A percentile compares a stretch with the other conserved stretches of the same genome.
Evolutionary conservation across 2,888 invertebrate species (phyloP).

Genomic region (Torymus auratus): DNA sequence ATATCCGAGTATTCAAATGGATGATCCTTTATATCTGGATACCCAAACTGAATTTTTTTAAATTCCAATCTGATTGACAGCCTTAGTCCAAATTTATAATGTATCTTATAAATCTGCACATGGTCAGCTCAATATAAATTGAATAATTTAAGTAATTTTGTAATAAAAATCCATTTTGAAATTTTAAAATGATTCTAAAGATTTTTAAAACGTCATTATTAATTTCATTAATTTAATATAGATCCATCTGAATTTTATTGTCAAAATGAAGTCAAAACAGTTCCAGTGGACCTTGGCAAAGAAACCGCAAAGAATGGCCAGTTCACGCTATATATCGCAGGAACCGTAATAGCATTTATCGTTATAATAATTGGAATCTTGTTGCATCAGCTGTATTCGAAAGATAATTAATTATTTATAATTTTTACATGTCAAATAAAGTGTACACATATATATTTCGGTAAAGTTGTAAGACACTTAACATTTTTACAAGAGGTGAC

Average conservation of each 20-base stretch:
- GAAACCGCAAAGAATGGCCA: slow-evolving; percentile 80
- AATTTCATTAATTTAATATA: slow-evolving; percentile 56
- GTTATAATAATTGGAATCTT: slow-evolving; percentile 82
- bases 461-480: slow-evolving; percentile 58
- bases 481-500: slow-evolving; percentile 45
- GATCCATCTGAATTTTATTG: slow-evolving; percentile 76
- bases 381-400: slow-evolving; percentile 76
- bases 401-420: slow-evolving; percentile 47
- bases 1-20: too few species aligned
- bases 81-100: too few species aligned
- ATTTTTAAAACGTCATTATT: not conserved
- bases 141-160: too few species aligned
- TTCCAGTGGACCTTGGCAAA: slow-evolving; percentile 78
- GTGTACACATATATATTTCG: slow-evolving; percentile 55
- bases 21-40: too few species aligned
- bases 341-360: slow-evolving; percentile 81
- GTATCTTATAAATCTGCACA: too few species aligned
- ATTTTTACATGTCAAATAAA: slow-evolving; percentile 53
- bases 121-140: too few species aligned
- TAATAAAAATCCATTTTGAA: not conserved
- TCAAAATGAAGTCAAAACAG: slow-evolving; percentile 74
- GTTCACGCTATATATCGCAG: slow-evolving; percentile 79
- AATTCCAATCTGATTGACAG: too few species aligned
- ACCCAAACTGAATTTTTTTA: too few species aligned
- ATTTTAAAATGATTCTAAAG: slow-evolving; percentile 3